These are phyloP conservation scores for Smittia sp. DNA, from an alignment of 2,888 invertebrate genomes.

Conservation along the genomic window DNA sequence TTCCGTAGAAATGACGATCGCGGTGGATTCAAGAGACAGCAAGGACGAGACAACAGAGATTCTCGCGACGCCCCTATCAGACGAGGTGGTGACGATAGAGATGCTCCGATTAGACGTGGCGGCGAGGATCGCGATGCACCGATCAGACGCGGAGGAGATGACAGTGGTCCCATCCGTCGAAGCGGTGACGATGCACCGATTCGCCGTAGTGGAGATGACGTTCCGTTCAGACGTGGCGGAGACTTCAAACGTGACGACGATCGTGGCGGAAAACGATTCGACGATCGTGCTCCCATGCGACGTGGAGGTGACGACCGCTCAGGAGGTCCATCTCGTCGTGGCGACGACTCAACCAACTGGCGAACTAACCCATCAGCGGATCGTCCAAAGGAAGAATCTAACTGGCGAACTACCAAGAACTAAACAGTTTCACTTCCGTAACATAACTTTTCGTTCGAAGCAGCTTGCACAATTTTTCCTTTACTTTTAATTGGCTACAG, in stretches of 20 bases:
- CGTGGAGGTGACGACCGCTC: constrained; percentile 40
- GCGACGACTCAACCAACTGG: constrained; percentile 42
- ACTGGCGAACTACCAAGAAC: constrained; percentile 20
- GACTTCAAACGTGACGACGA: constrained; percentile 51
- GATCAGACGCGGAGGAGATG: constrained; percentile 36
- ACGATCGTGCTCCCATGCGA: constrained; percentile 42
- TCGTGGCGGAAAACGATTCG: constrained; percentile 43
- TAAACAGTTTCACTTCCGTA: neutral
- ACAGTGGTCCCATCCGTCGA: neutral
- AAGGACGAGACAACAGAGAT: neutral
- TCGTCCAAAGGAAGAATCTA: constrained; percentile 32
- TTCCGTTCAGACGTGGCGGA: constrained; percentile 43
- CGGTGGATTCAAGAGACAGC: constrained; percentile 13
- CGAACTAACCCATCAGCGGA: constrained; percentile 45
- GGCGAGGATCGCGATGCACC: constrained; percentile 43
- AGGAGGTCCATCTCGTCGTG: constrained; percentile 35
- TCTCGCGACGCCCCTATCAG: neutral
- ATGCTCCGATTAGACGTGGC: neutral
- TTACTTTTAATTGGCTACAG: neutral
- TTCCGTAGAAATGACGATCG: constrained; percentile 2
- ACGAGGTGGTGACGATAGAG: constrained; percentile 9
- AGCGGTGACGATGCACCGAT: constrained; percentile 43
- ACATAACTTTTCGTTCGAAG: neutral
- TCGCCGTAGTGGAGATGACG: constrained; percentile 44
- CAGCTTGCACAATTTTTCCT: neutral